Evolutionary conservation across 2,113 vertebrate species (phyloP), one percentile per base, ranked within the genome.

Genomic region (Misgurnus mizolepis): DNA sequence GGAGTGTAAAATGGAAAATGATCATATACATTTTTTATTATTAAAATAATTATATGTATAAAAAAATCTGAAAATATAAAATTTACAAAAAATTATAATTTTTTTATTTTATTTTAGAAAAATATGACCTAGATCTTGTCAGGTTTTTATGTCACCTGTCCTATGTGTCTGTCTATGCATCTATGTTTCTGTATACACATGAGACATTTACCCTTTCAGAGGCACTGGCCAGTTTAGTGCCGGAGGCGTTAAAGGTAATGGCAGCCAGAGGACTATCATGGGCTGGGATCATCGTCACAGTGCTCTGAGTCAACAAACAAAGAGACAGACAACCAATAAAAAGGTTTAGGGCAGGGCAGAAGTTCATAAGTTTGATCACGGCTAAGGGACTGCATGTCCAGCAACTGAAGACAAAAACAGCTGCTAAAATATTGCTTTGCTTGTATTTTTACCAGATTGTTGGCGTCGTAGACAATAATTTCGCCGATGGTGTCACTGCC

Each of bases 181-280:
- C 8, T 53, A 47, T 65, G 70, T n/a, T 27, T 34, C 40, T 70
- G 43, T 50, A 7, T 56, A 14, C 34, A 34, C 1, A 17, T 83
- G 70, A 8, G 27, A 6, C 47, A 6, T 67, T 85, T 88, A 98
- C 97, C 95, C 95, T 97, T 90, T 98, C 96, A 0, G 97, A 99
- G 73, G 97, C 97, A 1, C 96, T 98, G 87, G 97, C 97, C 1
- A 99, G 95, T 87, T 95, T 97, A 67, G 94, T 95, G 72, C 96
- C 96, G 5, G 93, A 95, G n/a, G 95, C 85, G 0, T 96, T 96
- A 62, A 99, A 98, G 15, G 95, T 92, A 89, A 98, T 89, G 11
- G 97, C 97, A 70, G 96, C 97, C 85, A 99, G 88, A 22, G 96
- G 96, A 86, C 96, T 98, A 84, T 99, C 96, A 0, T 99, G 97